Conservation (phyloP, 2,113 vertebrate genomes). For the Rhinopomastus cyanomelas region DNA sequence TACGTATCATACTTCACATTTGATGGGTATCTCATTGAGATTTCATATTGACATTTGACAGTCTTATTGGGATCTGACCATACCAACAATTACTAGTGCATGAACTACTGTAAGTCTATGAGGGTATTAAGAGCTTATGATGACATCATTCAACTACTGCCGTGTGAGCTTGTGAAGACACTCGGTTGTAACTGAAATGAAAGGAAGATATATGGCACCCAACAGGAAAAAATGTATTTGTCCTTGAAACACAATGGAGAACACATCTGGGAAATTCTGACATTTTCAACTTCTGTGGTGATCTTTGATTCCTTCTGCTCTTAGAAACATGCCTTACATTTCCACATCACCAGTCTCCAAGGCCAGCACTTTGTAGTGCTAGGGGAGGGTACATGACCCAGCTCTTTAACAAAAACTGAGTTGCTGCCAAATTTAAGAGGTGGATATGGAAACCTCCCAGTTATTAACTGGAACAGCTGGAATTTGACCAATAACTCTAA, state of each 20-base stretch:
- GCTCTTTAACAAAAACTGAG: neutral
- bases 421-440: neutral
- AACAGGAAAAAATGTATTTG: neutral
- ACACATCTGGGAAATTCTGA: no score
- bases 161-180: neutral
- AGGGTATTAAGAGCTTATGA: neutral
- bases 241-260: neutral
- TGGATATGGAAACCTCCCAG: neutral
- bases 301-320: no score
- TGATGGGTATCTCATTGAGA: neutral
- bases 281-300: no score
- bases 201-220: neutral
- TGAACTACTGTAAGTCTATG: neutral
- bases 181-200: neutral
- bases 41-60: neutral
- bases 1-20: neutral
- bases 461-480: neutral
- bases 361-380: neutral
- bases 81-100: neutral
- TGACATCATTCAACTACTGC: neutral
- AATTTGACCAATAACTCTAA: neutral
- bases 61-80: neutral
- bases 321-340: no score
- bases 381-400: neutral
- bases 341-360: neutral